Evolutionary conservation across 1,140 invertebrate species (phyloP).

Genomic region (Drosophila murphyi): DNA sequence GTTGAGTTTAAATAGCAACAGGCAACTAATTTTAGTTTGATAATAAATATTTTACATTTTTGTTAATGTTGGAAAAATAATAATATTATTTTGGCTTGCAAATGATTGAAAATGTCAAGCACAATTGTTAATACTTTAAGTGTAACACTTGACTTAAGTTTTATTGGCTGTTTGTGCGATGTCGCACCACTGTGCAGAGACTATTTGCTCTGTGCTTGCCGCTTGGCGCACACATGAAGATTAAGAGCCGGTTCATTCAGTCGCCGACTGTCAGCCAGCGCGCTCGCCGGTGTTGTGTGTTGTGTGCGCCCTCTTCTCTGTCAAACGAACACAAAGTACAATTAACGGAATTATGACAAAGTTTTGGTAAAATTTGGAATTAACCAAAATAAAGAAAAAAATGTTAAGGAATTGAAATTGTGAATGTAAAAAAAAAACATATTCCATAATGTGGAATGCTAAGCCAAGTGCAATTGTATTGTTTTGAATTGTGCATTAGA

Average conservation of each 20-base stretch:
- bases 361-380: background rate
- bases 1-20: too few relatives aligned
- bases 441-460: background rate
- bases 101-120: background rate
- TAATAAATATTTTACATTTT: too few relatives aligned
- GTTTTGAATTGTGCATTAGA: background rate
- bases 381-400: background rate
- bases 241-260: constrained; percentile 49
- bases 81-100: background rate
- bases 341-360: constrained; percentile 18
- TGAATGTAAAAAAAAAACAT: background rate
- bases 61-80: too few relatives aligned
- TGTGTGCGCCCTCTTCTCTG: background rate
- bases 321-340: background rate
- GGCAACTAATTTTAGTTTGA: too few relatives aligned
- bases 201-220: constrained; percentile 6
- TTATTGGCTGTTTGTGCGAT: background rate
- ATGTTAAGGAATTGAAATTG: background rate
- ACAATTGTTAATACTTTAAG: background rate
- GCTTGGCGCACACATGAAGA: constrained; percentile 29
- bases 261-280: constrained; percentile 35
- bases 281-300: constrained; percentile 29
- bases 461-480: constrained; percentile 1
- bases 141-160: too few relatives aligned
- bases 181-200: constrained; percentile 34